These are phyloP conservation scores for Amiota communis DNA, from an alignment of 2,888 invertebrate species.

Conservation along the genomic window DNA sequence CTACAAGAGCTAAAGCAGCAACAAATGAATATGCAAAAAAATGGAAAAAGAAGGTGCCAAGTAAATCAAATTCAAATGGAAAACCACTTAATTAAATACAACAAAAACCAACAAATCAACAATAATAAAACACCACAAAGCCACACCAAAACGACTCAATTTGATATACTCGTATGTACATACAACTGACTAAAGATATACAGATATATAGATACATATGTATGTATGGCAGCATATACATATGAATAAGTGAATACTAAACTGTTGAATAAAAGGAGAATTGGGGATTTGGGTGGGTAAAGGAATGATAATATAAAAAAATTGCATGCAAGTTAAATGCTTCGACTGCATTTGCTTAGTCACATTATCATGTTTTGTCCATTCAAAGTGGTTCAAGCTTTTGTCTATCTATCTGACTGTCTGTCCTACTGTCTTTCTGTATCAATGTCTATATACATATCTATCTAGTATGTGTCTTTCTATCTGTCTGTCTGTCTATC, in stretches of 20 bases:
- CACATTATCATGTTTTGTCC: conserved; percentile 18
- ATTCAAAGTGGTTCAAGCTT: conserved; percentile 38
- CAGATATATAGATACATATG: no score
- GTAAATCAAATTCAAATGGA: conserved; percentile 39
- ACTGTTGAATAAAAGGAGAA: no score
- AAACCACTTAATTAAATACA: conserved; percentile 38
- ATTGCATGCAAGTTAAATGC: conserved; percentile 38
- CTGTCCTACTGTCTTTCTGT: background rate
- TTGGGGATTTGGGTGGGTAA: background rate
- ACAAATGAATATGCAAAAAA: background rate
- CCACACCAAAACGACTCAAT: conserved; percentile 28
- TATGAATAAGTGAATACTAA: no score
- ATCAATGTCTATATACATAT: no score
- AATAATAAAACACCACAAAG: conserved; percentile 6
- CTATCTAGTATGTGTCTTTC: background rate
- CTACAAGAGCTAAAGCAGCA: background rate
- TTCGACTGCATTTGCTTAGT: conserved; percentile 23
- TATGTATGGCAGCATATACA: no score
- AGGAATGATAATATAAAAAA: conserved; percentile 32
- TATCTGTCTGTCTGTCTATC: background rate
- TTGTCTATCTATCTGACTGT: conserved; percentile 17
- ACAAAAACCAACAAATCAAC: conserved; percentile 32
- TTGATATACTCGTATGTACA: conserved; percentile 13
- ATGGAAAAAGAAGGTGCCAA: conserved; percentile 1
- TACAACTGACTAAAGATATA: no score